Percentiles rank a stretch among this genome's conserved stretches.
Conservation (phyloP, 2,113 vertebrate species). For the Erythrolamprus reginae region DNA sequence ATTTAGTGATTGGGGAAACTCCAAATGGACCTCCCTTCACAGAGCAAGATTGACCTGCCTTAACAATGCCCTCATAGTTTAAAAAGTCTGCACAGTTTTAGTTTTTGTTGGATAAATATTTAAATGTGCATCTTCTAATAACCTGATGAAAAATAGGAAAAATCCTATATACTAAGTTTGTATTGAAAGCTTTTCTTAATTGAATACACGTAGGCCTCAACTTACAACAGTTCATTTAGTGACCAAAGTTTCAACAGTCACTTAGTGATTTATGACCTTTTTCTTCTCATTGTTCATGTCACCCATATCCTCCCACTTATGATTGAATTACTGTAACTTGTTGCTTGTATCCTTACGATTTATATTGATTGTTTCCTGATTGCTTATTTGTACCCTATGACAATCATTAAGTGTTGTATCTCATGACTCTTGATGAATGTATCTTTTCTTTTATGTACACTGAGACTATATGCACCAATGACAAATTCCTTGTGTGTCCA, state of each 20-base stretch:
- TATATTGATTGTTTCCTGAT: no score
- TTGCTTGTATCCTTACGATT: no score
- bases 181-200: neutral
- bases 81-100: neutral
- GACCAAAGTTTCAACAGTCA: neutral
- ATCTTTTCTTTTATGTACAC: no score
- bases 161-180: neutral
- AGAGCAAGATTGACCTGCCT: neutral
- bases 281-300: no score
- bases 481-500: no score
- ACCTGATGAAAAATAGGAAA: neutral
- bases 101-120: neutral
- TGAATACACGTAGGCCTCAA: neutral
- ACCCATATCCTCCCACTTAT: no score
- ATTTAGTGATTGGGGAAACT: neutral
- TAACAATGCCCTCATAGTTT: neutral
- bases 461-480: no score
- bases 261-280: neutral
- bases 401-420: no score
- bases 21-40: neutral
- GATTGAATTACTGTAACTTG: no score
- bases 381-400: no score
- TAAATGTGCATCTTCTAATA: neutral
- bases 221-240: neutral
- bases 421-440: no score